Conservation (phyloP, 2,113 vertebrate genomes). For the Sciurus niger region DNA sequence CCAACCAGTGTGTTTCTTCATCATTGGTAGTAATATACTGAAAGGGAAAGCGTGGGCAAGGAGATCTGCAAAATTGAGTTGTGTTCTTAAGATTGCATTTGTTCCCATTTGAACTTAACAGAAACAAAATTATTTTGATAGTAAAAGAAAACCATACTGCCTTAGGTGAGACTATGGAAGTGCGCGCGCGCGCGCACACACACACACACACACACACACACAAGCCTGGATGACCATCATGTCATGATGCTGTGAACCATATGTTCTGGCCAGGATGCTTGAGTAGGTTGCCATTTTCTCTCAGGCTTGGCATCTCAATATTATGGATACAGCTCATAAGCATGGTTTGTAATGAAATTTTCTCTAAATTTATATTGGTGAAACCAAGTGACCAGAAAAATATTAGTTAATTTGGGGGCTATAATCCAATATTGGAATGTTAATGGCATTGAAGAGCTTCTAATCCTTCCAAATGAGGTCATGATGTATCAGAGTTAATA, state of each 20-base stretch:
- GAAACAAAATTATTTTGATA: constrained; percentile 45
- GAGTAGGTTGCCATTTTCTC: constrained; percentile 62
- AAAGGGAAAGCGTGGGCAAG: neutral
- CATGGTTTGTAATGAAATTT: constrained; percentile 76
- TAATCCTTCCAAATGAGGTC: constrained; percentile 78
- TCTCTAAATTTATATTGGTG: constrained; percentile 76
- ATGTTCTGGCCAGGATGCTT: constrained; percentile 36
- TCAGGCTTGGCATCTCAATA: constrained; percentile 56
- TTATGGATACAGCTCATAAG: constrained; percentile 73
- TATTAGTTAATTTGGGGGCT: constrained; percentile 76
- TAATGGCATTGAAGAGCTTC: constrained; percentile 75
- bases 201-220: accelerated
- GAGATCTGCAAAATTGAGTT: neutral
- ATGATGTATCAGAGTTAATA: constrained; percentile 69
- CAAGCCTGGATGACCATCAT: neutral
- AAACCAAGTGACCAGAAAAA: constrained; percentile 82
- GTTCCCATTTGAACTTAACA: constrained; percentile 18
- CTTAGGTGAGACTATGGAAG: neutral
- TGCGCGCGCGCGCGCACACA: neutral
- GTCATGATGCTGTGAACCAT: neutral
- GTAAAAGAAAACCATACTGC: constrained; percentile 43
- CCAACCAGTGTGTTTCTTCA: constrained; percentile 12
- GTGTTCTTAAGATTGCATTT: constrained; percentile 42
- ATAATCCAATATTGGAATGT: constrained; percentile 79
- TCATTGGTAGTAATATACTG: neutral